Conservation (phyloP, 2,113 vertebrate species). For the Lasiurus borealis region DNA sequence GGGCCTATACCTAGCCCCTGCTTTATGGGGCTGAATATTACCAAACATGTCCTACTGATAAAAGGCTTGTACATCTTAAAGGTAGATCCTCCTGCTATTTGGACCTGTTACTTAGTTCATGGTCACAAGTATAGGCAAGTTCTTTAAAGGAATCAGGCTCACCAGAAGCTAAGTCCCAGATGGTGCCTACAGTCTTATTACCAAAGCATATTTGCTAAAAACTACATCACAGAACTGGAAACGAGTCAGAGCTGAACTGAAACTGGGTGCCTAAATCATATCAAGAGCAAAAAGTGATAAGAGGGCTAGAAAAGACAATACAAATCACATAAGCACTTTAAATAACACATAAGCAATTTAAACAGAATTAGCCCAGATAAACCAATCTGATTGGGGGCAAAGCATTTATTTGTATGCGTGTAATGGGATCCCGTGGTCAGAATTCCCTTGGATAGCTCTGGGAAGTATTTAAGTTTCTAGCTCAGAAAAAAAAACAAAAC, state of each 20-base stretch:
- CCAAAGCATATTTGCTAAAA: conserved; percentile 40
- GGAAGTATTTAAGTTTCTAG: background rate
- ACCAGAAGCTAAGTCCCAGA: background rate
- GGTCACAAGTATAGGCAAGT: background rate
- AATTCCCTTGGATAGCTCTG: background rate
- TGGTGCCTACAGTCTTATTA: background rate
- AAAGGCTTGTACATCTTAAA: background rate
- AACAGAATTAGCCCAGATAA: background rate
- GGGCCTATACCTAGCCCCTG: background rate
- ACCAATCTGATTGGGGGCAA: background rate
- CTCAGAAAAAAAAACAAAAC: background rate
- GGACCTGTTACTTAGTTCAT: background rate
- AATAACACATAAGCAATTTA: background rate
- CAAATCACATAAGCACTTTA: background rate
- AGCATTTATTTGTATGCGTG: background rate
- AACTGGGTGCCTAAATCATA: background rate
- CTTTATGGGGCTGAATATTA: background rate
- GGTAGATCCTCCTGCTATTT: background rate
- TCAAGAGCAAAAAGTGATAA: background rate
- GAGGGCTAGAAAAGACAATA: background rate
- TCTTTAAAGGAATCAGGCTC: conserved; percentile 52
- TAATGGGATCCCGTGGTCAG: background rate
- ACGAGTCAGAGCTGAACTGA: background rate
- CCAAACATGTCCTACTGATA: background rate
- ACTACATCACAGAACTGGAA: background rate